Conservation (phyloP, 1,140 invertebrate genomes). For the Chrysopa pallens region DNA sequence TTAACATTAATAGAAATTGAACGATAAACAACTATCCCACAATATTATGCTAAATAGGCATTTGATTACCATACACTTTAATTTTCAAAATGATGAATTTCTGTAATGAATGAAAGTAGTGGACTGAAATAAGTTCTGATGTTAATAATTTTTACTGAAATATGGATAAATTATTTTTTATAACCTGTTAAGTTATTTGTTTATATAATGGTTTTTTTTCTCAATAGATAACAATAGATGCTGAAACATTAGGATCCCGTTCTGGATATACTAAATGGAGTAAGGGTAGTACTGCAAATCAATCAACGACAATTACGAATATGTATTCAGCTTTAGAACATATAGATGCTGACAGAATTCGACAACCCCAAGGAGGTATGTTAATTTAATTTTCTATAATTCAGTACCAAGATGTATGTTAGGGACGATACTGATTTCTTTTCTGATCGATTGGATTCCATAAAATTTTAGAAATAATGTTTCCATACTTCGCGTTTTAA, state of each 20-base stretch:
- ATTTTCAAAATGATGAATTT: too few species aligned
- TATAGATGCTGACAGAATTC: slow-evolving; percentile 22
- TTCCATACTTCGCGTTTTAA: background rate
- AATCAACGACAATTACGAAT: slow-evolving; percentile 19
- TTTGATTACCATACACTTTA: too few species aligned
- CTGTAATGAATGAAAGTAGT: too few species aligned
- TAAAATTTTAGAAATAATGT: background rate
- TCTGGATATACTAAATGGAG: slow-evolving; percentile 20
- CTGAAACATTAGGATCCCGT: slow-evolving; percentile 24
- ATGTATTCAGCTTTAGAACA: slow-evolving; percentile 27
- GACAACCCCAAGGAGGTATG: slow-evolving; percentile 23
- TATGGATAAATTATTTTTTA: too few species aligned
- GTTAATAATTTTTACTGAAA: too few species aligned
- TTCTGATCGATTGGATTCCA: too few species aligned
- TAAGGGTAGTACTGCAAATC: slow-evolving; percentile 13
- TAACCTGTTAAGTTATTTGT: background rate
- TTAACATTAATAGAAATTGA: too few species aligned
- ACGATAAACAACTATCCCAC: too few species aligned
- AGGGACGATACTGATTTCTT: too few species aligned
- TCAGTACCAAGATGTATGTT: background rate
- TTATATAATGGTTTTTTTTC: slow-evolving; percentile 1
- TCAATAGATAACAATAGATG: slow-evolving; percentile 23
- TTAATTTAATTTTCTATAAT: slow-evolving; percentile 1
- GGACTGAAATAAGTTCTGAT: too few species aligned
- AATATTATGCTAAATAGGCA: too few species aligned